Evolutionary conservation across 1,140 invertebrate genomes (phyloP), one percentile per base, ranked within the genome.

Genomic region (Achatina immaculata): DNA sequence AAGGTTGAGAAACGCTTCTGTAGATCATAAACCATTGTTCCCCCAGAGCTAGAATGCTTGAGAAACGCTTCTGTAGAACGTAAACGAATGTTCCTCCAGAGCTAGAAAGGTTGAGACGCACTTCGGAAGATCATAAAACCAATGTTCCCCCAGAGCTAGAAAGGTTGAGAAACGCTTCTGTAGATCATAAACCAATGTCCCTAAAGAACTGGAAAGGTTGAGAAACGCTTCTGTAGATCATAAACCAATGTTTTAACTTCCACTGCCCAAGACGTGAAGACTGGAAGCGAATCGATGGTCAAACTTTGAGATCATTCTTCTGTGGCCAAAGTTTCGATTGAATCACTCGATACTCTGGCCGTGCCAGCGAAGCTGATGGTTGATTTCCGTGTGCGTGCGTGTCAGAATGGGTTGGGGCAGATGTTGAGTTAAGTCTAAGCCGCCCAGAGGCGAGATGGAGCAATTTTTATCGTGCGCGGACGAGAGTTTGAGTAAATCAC

Each of bases 211-310:
- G n/a, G n/a, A n/a, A n/a, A n/a, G n/a, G n/a, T n/a, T n/a, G n/a
- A n/a, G n/a, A n/a, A n/a, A 48, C 31, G 71, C 16, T n/a, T 14
- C 14, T 21, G 0, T 16, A 48, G 2, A 73, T 51, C 16, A 48
- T 48, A 43, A 28, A 45, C 28, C 11, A 76, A 58, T 48, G 38
- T 75, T 76, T 58, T 80, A 72, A 58, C 62, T 80, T 75, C 31
- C 21, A 34, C 0, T 2, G n/a, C 58, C 21, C 4, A 1, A 62
- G 6, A 34, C 28, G 58, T 62, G n/a, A 62, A 31, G 28, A 62
- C 28, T 34, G 28, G 16, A n/a, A 51, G 28, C 28, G 62, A 21
- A 45, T 58, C 80, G 34, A 45, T 65, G 24, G 19, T 81, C 38
- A 48, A 51, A 40, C 21, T 48, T 62, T 72, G 38, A 51, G 43